These are phyloP conservation scores for Nothobranchius kuhntae DNA, from an alignment of 2,113 vertebrate genomes.

Conservation along the genomic window DNA sequence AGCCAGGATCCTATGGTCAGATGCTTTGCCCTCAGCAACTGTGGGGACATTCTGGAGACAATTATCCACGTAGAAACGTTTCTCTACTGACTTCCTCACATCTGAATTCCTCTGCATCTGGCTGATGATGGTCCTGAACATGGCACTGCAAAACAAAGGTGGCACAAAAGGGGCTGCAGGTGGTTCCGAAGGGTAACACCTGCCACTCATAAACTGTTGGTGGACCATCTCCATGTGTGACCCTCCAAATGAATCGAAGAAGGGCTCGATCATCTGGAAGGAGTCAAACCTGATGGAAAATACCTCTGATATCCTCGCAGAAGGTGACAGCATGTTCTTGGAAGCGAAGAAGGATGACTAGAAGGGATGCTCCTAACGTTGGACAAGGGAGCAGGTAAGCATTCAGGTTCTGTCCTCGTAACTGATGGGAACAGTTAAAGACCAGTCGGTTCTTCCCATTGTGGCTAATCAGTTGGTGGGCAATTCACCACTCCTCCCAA, in stretches of 20 bases:
- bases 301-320: no score
- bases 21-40: not conserved
- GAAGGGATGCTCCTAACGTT: no score
- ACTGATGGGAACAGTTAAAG: no score
- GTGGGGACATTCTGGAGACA: not conserved
- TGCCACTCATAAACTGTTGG: not conserved
- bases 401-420: no score
- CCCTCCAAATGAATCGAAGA: not conserved
- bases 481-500: no score
- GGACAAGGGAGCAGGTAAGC: no score
- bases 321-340: no score
- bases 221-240: not conserved
- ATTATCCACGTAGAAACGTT: not conserved
- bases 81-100: not conserved
- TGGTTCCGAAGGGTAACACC: not conserved
- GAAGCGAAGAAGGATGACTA: no score
- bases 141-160: not conserved
- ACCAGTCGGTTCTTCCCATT: no score
- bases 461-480: no score
- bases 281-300: no score
- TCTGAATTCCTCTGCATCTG: not conserved
- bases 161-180: not conserved
- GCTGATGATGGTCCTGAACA: not conserved
- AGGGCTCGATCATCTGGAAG: no score
- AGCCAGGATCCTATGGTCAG: not conserved